Evolutionary conservation across 2,888 invertebrate genomes (phyloP).

Genomic region (Temnothorax unifasciatus): DNA sequence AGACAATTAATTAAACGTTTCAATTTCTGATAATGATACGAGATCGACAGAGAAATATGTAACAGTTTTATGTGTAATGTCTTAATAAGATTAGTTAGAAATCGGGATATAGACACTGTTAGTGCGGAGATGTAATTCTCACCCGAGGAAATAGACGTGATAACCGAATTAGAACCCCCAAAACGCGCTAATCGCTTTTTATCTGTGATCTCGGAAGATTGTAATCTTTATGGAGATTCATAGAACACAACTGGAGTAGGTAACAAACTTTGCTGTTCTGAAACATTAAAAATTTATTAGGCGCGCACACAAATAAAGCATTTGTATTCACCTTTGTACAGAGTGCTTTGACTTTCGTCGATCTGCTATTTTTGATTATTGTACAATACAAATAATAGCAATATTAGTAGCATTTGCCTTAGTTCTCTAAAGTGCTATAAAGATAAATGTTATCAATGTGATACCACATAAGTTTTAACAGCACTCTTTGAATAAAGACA

Average conservation of each 20-base stretch:
- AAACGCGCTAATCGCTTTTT: conserved; percentile 23
- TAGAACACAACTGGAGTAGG: background rate
- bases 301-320: background rate
- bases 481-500: background rate
- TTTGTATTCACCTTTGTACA: background rate
- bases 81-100: background rate
- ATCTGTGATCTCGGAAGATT: conserved; percentile 8
- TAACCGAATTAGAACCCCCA: conserved; percentile 44
- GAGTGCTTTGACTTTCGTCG: background rate
- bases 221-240: conserved; percentile 17
- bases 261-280: background rate
- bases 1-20: background rate
- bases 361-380: background rate
- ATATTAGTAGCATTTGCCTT: background rate
- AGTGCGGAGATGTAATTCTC: background rate
- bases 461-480: conserved; percentile 8
- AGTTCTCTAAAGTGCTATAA: background rate
- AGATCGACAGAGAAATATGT: background rate
- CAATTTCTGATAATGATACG: background rate
- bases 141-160: conserved; percentile 18
- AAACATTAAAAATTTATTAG: background rate
- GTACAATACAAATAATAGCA: background rate
- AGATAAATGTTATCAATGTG: background rate
- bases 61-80: background rate
- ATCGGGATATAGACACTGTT: background rate